phyloP scores from a whole-genome alignment of 2,888 invertebrate species.

The Pterostichus niger region DNA sequence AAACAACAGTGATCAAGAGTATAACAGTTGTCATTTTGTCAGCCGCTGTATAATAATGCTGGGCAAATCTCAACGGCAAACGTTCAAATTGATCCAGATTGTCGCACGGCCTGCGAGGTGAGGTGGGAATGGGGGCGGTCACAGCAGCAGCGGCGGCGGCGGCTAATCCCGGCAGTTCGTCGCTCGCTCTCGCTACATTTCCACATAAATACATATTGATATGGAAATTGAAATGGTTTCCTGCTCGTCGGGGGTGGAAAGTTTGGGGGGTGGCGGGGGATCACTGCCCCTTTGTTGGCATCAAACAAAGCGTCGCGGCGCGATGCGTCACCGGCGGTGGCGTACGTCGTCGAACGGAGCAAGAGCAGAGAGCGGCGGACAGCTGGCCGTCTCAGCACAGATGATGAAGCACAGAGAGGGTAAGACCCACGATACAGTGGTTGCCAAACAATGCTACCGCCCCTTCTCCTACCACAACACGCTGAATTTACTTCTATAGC shows the following conservation, averaged over 20 bases:
- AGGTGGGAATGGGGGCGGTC: not conserved
- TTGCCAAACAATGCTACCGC: slow-evolving; percentile 12
- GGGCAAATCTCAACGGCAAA: slow-evolving; percentile 64
- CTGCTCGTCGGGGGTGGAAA: slow-evolving; percentile 6
- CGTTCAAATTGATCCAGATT: slow-evolving; percentile 64
- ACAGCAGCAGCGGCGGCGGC: slow-evolving; percentile 6
- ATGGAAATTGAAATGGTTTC: slow-evolving; percentile 67
- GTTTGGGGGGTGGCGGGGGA: not conserved
- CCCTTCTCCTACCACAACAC: not conserved
- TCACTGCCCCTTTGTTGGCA: slow-evolving; percentile 62
- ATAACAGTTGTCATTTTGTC: slow-evolving; percentile 65
- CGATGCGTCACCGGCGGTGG: slow-evolving; percentile 62
- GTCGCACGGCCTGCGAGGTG: not conserved
- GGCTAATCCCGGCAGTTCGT: slow-evolving; percentile 47
- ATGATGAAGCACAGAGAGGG: slow-evolving; percentile 59
- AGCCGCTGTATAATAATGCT: slow-evolving; percentile 55
- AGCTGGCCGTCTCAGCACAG: slow-evolving; percentile 64
- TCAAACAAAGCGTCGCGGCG: slow-evolving; percentile 63
- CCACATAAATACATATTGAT: slow-evolving; percentile 67
- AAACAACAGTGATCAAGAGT: slow-evolving; percentile 57
- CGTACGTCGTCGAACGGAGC: slow-evolving; percentile 31
- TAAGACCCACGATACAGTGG: slow-evolving; percentile 21
- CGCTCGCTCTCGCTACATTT: slow-evolving; percentile 61
- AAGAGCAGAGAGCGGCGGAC: slow-evolving; percentile 50
- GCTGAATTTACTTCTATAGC: not conserved